phyloP scores from a whole-genome alignment of 2,888 invertebrate species.

The Tachystola acroxantha region DNA sequence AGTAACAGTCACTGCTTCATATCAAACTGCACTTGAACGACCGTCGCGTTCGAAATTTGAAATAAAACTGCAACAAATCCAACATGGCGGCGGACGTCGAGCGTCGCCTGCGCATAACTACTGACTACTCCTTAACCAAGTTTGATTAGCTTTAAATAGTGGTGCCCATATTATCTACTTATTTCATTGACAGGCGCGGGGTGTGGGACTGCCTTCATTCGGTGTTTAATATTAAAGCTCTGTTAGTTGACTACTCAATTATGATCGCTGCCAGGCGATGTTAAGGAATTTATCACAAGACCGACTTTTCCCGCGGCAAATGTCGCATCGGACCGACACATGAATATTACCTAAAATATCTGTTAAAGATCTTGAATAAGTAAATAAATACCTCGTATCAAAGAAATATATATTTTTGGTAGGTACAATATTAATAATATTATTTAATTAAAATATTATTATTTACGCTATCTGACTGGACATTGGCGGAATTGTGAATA shows the following conservation, averaged over 20 bases:
- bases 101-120: slow-evolving; percentile 61
- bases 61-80: slow-evolving; percentile 44
- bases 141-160: slow-evolving; percentile 83
- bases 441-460: too few relatives aligned
- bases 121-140: slow-evolving; percentile 79
- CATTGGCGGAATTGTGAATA: too few relatives aligned
- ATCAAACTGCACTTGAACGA: slow-evolving; percentile 52
- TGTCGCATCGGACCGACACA: too few relatives aligned
- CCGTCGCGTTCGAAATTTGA: slow-evolving; percentile 49
- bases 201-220: slow-evolving; percentile 50
- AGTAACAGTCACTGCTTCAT: slow-evolving; percentile 59
- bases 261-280: slow-evolving; percentile 6
- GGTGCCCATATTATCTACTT: slow-evolving; percentile 77
- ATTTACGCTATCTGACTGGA: too few relatives aligned
- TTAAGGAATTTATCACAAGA: too few relatives aligned
- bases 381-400: too few relatives aligned
- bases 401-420: too few relatives aligned
- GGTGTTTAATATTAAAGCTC: slow-evolving; percentile 31
- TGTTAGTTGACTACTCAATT: slow-evolving; percentile 19
- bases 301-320: too few relatives aligned
- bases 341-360: too few relatives aligned
- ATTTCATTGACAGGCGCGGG: slow-evolving; percentile 71
- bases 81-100: slow-evolving; percentile 47
- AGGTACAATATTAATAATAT: too few relatives aligned
- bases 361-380: too few relatives aligned